These are phyloP conservation scores for Meteorus sp. DNA, from an alignment of 1,140 invertebrate genomes.

Conservation along the genomic window DNA sequence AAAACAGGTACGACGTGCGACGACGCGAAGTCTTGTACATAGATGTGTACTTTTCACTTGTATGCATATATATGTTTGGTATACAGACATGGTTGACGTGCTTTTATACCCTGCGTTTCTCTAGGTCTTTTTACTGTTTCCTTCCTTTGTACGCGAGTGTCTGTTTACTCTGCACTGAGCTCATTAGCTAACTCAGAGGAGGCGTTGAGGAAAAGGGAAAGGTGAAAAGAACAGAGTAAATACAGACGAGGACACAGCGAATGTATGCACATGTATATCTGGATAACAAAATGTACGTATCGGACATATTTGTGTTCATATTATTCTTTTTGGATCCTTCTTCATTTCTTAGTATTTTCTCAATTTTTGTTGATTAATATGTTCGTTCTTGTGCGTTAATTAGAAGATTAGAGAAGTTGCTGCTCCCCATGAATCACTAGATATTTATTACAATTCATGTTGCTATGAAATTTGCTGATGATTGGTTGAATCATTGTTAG, in stretches of 20 bases:
- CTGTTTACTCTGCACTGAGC: constrained; percentile 41
- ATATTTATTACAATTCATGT: constrained; percentile 32
- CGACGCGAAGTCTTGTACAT: no score
- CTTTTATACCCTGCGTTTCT: constrained; percentile 26
- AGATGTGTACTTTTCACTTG: neutral
- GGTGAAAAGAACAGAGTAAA: no score
- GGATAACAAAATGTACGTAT: no score
- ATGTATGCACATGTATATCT: no score
- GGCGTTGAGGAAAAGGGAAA: no score
- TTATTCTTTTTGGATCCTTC: no score
- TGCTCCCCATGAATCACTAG: constrained; percentile 31
- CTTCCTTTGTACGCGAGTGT: constrained; percentile 29
- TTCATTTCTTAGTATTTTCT: no score
- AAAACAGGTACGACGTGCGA: no score
- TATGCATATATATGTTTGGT: neutral
- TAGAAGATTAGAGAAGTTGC: constrained; percentile 31
- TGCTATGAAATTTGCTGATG: no score
- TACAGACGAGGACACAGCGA: no score
- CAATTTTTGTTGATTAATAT: constrained; percentile 43
- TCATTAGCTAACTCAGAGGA: constrained; percentile 32
- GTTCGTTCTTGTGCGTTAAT: constrained; percentile 38
- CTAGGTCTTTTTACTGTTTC: constrained; percentile 31
- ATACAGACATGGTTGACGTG: constrained; percentile 10
- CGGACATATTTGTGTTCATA: no score
- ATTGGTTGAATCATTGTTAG: no score